Conservation (phyloP, 2,888 invertebrate genomes). For the Lydus trimaculatus region DNA sequence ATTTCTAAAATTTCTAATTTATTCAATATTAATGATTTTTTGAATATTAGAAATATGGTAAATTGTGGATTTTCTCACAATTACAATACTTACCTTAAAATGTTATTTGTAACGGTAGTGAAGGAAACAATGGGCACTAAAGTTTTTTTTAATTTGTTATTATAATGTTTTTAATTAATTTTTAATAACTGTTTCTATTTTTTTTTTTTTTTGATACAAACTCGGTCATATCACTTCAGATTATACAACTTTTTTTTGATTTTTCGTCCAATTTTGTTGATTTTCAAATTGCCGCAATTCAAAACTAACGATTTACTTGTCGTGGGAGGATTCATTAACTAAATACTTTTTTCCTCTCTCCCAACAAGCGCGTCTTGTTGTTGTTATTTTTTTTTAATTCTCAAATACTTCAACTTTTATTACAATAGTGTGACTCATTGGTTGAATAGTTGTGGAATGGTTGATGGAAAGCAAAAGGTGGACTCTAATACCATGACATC, state of each 20-base stretch:
- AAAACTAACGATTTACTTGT: not conserved
- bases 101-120: not conserved
- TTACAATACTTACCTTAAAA: slow-evolving; percentile 4
- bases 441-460: slow-evolving; percentile 2
- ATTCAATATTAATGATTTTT: not conserved
- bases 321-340: slow-evolving; percentile 4
- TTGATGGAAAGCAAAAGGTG: slow-evolving; percentile 10
- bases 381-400: not conserved
- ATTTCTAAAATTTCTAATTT: slow-evolving; percentile 10
- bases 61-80: not conserved
- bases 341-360: not conserved
- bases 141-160: not conserved
- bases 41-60: not conserved
- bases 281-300: not conserved
- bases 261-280: not conserved
- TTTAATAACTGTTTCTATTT: not conserved
- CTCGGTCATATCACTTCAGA: no score
- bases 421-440: slow-evolving; percentile 7
- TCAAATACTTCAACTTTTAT: slow-evolving; percentile 1
- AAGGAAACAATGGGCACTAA: not conserved
- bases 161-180: not conserved
- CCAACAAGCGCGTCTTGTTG: not conserved
- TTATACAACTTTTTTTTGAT: not conserved
- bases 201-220: no score
- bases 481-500: slow-evolving; percentile 3